Evolutionary conservation across 2,888 invertebrate genomes (phyloP), one percentile per base, ranked within the genome.

Genomic region (Leptopilina drosophilae): DNA sequence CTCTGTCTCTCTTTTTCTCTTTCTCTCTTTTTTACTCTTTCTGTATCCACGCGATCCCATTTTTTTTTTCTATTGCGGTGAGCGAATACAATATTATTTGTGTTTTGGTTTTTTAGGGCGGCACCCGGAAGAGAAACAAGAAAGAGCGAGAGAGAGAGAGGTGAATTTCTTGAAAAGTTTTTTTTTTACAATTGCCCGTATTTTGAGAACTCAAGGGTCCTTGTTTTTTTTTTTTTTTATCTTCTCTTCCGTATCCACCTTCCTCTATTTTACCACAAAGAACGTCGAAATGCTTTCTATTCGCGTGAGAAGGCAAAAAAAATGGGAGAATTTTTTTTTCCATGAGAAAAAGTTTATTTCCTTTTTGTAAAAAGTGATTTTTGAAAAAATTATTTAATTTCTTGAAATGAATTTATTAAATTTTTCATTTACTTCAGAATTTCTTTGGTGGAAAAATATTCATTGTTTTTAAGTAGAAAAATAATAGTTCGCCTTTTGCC

Each of bases 51-150:
- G 67, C 75, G 76, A 76, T 78, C 78, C 79, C 78, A 75, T 80
- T 20, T 33, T 33, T 33, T 33, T 82, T 78, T 79, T 80, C 82
- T 78, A 76, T 84, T 87, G 88, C 85, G 87, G 89, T 86, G 80
- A 82, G 77, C 80, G 82, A 81, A 83, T 77, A 84, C 84, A 82
- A 84, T 85, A 87, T 89, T 91, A 90, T 91, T 91, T 91, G 90
- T 91, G 88, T 91, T 91, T 91, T 91, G 89, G 90, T 91, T 91
- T 89, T 49, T 88, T 85, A 86, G 90, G 91, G 91, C 87, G 90
- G 86, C 83, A 87, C 89, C 88, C 87, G 90, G 88, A 89, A 89
- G 87, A 85, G 85, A 80, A 79, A 80, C 14, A 2, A 69, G 49
- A 67, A n/a, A 67, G 42, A 66, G 20, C 7, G 20, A 67, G 26